Evolutionary conservation across 2,888 invertebrate genomes (phyloP).

Genomic region (Lapara coniferarum): DNA sequence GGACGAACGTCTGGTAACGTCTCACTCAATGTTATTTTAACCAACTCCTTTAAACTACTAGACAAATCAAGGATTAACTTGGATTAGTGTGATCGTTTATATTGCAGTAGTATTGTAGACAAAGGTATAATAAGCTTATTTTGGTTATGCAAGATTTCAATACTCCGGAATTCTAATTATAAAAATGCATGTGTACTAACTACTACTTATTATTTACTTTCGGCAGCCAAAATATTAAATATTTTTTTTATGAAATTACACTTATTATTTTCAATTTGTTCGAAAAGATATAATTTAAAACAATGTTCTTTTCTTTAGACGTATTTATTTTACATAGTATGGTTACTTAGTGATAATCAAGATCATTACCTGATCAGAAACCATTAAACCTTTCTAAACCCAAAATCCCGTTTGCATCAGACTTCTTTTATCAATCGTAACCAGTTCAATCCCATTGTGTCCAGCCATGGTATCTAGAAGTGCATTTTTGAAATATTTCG

Average conservation of each 20-base stretch:
- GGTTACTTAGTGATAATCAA: no score
- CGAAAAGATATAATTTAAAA: background rate
- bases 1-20: background rate
- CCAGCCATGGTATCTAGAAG: background rate
- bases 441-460: background rate
- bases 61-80: background rate
- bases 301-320: background rate
- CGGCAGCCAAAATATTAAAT: no score
- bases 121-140: background rate
- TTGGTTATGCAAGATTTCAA: background rate
- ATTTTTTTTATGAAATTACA: no score
- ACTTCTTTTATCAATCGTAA: background rate
- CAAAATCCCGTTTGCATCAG: background rate
- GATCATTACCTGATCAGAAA: background rate
- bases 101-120: background rate
- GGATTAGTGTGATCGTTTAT: background rate
- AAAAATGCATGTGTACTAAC: no score
- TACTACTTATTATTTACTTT: no score
- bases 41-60: background rate
- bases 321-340: no score
- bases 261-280: no score
- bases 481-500: background rate
- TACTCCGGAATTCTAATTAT: background rate
- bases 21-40: conserved; percentile 1
- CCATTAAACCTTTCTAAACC: background rate